Evolutionary conservation across 2,888 invertebrate genomes (phyloP).

Genomic region (Melanostoma mellinum): DNA sequence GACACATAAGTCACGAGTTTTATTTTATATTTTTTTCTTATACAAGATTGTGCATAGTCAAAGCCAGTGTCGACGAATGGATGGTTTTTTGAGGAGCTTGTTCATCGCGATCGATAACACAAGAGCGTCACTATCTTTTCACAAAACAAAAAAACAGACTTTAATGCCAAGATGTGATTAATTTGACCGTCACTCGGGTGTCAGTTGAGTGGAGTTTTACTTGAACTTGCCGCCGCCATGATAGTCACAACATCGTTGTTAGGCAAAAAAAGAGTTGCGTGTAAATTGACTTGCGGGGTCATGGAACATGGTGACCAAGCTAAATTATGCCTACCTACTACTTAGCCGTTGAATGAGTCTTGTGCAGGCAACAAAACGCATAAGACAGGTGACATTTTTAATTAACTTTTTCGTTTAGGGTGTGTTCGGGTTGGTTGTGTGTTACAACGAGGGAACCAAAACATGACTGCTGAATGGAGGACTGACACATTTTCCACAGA

Average conservation of each 20-base stretch:
- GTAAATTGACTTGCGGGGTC: conserved; percentile 57
- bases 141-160: conserved; percentile 24
- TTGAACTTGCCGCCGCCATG: conserved; percentile 56
- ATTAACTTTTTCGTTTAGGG: conserved; percentile 27
- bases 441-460: background rate
- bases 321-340: conserved; percentile 3
- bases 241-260: conserved; percentile 7
- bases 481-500: no score
- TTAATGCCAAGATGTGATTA: conserved; percentile 59
- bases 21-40: background rate
- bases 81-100: conserved; percentile 53
- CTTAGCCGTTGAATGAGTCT: conserved; percentile 10
- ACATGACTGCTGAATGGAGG: no score
- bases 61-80: conserved; percentile 42
- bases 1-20: conserved; percentile 69
- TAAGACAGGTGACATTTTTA: conserved; percentile 22
- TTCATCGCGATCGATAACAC: conserved; percentile 61
- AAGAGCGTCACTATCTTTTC: conserved; percentile 49
- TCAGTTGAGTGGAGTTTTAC: conserved; percentile 31
- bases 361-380: conserved; percentile 30
- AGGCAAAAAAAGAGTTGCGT: conserved; percentile 39
- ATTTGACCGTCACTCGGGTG: conserved; percentile 51
- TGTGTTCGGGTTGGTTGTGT: background rate
- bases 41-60: conserved; percentile 42
- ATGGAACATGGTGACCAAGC: conserved; percentile 48